These are phyloP conservation scores for Triplophysa tibetana DNA, from an alignment of 2,113 vertebrate genomes.

Conservation along the genomic window DNA sequence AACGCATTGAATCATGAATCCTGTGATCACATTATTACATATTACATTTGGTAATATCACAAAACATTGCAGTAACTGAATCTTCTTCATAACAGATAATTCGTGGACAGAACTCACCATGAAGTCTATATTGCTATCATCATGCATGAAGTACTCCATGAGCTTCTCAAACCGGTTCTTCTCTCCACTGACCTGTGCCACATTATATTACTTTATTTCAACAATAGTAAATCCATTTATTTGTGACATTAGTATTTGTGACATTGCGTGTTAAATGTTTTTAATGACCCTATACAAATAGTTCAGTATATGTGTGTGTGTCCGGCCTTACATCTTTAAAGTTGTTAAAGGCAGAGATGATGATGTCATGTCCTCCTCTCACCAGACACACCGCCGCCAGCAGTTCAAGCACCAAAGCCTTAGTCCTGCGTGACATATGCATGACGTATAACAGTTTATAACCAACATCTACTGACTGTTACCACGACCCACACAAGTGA, in stretches of 20 bases:
- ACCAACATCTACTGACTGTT: background rate
- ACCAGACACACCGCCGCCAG: constrained; percentile 92
- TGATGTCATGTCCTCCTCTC: constrained; percentile 93
- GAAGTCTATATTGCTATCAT: constrained; percentile 95
- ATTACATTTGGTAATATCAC: background rate
- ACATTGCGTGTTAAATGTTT: background rate
- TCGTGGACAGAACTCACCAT: constrained; percentile 75
- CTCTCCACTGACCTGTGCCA: constrained; percentile 77
- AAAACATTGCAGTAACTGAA: background rate
- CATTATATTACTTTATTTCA: no score
- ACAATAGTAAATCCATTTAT: no score
- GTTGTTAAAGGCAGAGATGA: constrained; percentile 90
- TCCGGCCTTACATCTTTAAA: constrained; percentile 85
- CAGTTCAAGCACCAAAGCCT: constrained; percentile 91
- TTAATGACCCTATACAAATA: no score
- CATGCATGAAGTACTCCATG: constrained; percentile 92
- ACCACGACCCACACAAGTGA: background rate
- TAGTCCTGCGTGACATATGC: constrained; percentile 77
- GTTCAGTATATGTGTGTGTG: background rate
- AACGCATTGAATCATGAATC: background rate
- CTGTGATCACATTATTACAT: no score
- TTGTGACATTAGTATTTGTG: background rate
- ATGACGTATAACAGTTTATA: background rate
- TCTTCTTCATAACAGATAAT: background rate
- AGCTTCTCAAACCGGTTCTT: constrained; percentile 85